Conservation (phyloP, 2,888 invertebrate genomes). For the Asteroscopus sphinx region DNA sequence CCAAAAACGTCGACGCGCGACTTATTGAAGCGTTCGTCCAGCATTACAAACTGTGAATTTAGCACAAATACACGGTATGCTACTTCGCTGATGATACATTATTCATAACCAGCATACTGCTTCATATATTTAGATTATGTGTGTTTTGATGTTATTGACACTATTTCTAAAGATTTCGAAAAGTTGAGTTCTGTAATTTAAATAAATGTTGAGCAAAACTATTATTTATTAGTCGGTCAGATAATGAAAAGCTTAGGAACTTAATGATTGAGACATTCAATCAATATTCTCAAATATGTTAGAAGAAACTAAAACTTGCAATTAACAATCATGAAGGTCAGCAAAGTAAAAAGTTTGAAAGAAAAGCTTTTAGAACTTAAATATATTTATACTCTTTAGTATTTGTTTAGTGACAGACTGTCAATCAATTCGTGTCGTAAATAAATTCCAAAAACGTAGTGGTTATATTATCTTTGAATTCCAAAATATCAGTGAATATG, state of each 20-base stretch:
- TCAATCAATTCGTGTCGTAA: conserved; percentile 10
- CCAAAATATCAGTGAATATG: conserved; percentile 38
- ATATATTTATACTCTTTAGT: conserved; percentile 11
- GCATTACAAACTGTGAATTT: conserved; percentile 25
- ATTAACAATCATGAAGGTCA: too few species aligned
- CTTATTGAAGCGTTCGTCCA: conserved; percentile 6
- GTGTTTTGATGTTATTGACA: conserved; percentile 23
- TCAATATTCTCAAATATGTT: too few species aligned
- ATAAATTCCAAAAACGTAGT: too few species aligned
- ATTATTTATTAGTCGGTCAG: too few species aligned
- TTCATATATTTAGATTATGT: conserved; percentile 18
- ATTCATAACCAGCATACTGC: conserved; percentile 32
- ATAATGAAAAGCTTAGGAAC: too few species aligned
- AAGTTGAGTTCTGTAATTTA: neutral
- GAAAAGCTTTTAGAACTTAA: neutral
- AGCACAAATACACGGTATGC: conserved; percentile 3
- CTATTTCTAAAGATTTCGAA: conserved; percentile 3
- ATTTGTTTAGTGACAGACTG: conserved; percentile 2
- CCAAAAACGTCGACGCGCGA: neutral
- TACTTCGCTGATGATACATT: conserved; percentile 27
- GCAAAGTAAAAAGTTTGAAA: too few species aligned
- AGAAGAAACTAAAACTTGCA: too few species aligned
- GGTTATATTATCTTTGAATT: too few species aligned
- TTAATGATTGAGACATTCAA: too few species aligned
- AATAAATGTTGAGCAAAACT: too few species aligned